Conservation (phyloP, 2,797 vertebrate genomes). For the Scyliorhinus canicula region DNA sequence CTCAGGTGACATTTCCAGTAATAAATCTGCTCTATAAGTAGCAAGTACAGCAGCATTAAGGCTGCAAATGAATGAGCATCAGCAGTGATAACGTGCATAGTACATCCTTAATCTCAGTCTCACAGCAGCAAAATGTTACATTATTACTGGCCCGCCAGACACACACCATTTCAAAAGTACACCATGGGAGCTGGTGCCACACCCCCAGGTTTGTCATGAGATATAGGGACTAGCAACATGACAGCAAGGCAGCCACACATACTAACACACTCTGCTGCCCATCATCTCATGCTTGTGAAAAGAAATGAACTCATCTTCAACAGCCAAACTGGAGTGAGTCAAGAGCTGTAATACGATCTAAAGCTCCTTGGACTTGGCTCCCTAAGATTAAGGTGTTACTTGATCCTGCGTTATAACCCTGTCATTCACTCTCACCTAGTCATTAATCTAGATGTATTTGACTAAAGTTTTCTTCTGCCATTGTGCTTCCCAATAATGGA, state of each 20-base stretch:
- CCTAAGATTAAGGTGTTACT: neutral
- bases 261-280: neutral
- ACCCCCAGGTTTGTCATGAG: neutral
- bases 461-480: neutral
- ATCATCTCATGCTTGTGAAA: neutral
- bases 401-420: neutral
- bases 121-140: neutral
- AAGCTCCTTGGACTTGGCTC: neutral
- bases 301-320: neutral
- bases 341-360: neutral
- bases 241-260: neutral
- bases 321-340: neutral
- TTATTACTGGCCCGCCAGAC: neutral
- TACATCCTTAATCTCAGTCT: neutral
- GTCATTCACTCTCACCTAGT: neutral
- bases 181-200: neutral
- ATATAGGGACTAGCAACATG: neutral
- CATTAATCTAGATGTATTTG: neutral
- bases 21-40: neutral
- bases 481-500: neutral
- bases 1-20: neutral
- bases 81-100: neutral
- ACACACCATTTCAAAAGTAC: neutral
- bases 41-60: neutral
- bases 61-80: neutral